Base-by-base conservation (phyloP, 2,113 vertebrate species). In the Crypturellus undulatus region DNA sequence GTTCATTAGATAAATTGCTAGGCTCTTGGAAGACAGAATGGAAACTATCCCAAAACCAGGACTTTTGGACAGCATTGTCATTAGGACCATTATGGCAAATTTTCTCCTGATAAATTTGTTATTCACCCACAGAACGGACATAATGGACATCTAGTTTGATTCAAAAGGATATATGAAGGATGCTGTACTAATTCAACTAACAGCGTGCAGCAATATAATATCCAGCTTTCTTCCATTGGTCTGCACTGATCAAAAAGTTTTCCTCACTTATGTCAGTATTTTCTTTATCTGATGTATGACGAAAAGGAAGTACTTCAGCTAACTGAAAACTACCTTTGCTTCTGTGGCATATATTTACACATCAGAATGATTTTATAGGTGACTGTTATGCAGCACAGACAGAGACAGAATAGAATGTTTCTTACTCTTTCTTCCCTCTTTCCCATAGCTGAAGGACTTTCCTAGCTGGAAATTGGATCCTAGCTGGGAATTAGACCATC, bases 141-240 rank as follows among this genome's bases (percentile, higher is more conserved):
- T 32, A 52, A 0, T 32, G 19, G 59, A 84, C 58, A 67, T 42
- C 12, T 22, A 85, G 13, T 45, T 28, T 56, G 45, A 81, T 79
- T 79, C 36, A 83, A 67, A 21, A 91, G 69, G 70, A 84, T 26
- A 7, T 7, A 76, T 84, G 67, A 79, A 38, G 36, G 54, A 76
- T 42, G 25, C 45, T 79, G 79, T 45, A 42, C 32, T 90, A 84
- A 83, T 63, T 91, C 76, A 64, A 38, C 54, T 89, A 96, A 88
- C 18, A 65, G n/a, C 32, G 24, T 36, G 18, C 32, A 77, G 51
- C 14, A 43, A 58, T 30, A 52, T 10, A 72, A 64, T 52, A 52
- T 11, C 5, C 10, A 64, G 9, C 12, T 80, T 40, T 76, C 28
- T 2, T 73, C 47, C 65, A 85, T 63, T 10, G 14, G 51, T 67